A percentile compares a stretch with the other conserved stretches of the same genome.
Evolutionary conservation across 1,140 invertebrate genomes (phyloP).

Genomic region (Aphelenchoides avenae): DNA sequence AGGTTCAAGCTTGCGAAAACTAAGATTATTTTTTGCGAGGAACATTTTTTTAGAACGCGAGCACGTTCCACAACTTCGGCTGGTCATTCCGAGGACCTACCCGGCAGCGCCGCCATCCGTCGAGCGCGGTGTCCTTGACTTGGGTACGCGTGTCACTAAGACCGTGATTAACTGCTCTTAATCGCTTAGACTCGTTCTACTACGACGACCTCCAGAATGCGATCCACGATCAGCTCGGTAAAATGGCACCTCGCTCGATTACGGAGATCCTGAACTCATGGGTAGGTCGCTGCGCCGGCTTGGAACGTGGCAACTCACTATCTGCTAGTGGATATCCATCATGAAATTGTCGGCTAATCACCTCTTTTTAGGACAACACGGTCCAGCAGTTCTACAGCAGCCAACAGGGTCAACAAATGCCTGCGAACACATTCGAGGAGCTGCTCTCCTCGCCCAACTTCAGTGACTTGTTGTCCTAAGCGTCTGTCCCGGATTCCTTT

Average conservation of each 20-base stretch:
- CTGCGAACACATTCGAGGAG: constrained; percentile 12
- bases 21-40: neutral
- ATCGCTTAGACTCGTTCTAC: constrained; percentile 35
- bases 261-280: constrained; percentile 30
- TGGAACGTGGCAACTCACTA: too few relatives aligned
- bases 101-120: constrained; percentile 23
- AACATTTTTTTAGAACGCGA: constrained; percentile 29
- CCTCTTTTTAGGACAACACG: constrained; percentile 18
- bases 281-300: too few relatives aligned
- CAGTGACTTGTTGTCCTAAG: too few relatives aligned
- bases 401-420: constrained; percentile 20
- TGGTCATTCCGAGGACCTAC: constrained; percentile 35
- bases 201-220: constrained; percentile 34
- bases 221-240: constrained; percentile 32
- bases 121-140: constrained; percentile 25
- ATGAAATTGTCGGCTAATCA: too few relatives aligned
- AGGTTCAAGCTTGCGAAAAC: constrained; percentile 1
- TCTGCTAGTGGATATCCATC: too few relatives aligned
- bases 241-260: constrained; percentile 10
- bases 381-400: constrained; percentile 21
- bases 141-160: constrained; percentile 22
- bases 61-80: constrained; percentile 24
- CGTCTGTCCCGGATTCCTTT: too few relatives aligned
- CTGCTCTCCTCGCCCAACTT: too few relatives aligned
- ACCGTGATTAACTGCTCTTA: constrained; percentile 13